Evolutionary conservation across 2,113 vertebrate species (phyloP).

Genomic region (Rhinogobius similis): DNA sequence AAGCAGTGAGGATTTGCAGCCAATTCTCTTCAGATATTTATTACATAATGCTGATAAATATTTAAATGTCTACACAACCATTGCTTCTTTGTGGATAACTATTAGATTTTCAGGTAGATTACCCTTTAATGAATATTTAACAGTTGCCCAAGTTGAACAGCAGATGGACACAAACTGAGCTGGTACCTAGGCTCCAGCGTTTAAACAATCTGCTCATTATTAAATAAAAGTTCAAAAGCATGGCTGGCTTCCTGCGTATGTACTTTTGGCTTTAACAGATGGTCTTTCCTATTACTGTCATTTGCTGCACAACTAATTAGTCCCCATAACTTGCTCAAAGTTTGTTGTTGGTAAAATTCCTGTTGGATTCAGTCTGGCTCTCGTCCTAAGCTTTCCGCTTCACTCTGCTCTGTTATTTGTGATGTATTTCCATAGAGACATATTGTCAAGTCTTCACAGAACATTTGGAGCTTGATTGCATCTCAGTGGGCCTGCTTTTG

Average conservation of each 20-base stretch:
- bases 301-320: constrained; percentile 47
- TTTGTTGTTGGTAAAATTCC: constrained; percentile 50
- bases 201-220: background rate
- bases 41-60: background rate
- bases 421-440: constrained; percentile 44
- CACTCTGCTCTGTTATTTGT: constrained; percentile 32
- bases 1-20: background rate
- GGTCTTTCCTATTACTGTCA: constrained; percentile 42
- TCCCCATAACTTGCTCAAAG: constrained; percentile 37
- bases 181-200: background rate
- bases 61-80: background rate
- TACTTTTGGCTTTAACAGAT: constrained; percentile 48
- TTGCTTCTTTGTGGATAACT: background rate
- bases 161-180: background rate
- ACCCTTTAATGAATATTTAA: constrained; percentile 1
- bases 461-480: constrained; percentile 57
- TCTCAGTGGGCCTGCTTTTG: constrained; percentile 57
- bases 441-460: constrained; percentile 41
- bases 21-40: background rate
- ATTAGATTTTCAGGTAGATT: background rate
- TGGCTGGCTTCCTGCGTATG: background rate
- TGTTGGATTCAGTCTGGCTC: constrained; percentile 43
- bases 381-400: constrained; percentile 13
- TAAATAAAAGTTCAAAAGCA: constrained; percentile 12
- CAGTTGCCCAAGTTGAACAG: background rate